A percentile compares a stretch with the other conserved stretches of the same genome.
These are phyloP conservation scores for Ganaspis brasiliensis DNA, from an alignment of 2,888 invertebrate species.

Conservation along the genomic window DNA sequence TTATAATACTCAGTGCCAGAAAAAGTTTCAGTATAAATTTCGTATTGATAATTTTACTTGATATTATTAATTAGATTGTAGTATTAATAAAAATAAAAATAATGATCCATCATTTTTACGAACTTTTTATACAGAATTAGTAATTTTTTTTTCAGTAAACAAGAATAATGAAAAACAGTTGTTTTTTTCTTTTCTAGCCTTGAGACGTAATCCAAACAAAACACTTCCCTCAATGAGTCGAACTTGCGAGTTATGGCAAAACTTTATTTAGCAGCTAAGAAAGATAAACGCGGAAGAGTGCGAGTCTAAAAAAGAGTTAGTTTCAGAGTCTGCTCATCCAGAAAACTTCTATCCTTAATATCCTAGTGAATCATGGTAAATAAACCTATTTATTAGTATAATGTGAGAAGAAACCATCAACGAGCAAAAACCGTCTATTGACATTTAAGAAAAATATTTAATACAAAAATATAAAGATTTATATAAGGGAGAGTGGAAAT, in stretches of 20 bases:
- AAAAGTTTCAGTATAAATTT: background rate
- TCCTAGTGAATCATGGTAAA: conserved; percentile 62
- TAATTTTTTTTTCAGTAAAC: too few species aligned
- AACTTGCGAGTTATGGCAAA: conserved; percentile 25
- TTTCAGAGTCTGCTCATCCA: background rate
- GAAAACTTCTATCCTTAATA: conserved; percentile 2
- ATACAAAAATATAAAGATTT: too few species aligned
- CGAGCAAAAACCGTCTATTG: too few species aligned
- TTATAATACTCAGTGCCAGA: background rate
- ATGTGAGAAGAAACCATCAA: conserved; percentile 53
- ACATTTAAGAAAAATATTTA: too few species aligned
- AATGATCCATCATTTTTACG: too few species aligned
- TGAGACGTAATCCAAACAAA: conserved; percentile 6
- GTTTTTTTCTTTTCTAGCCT: conserved; percentile 13
- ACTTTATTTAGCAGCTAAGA: conserved; percentile 6
- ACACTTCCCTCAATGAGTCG: conserved; percentile 15
- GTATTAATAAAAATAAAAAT: too few species aligned
- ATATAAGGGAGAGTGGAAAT: too few species aligned
- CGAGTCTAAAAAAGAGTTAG: background rate
- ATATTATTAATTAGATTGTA: background rate
- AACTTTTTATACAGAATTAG: too few species aligned
- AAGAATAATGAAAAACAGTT: background rate
- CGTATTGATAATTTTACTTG: background rate
- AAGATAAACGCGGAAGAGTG: conserved; percentile 13
- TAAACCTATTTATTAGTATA: conserved; percentile 73